These are phyloP conservation scores for Caenorhabditis drosophilae DNA, from an alignment of 2,888 invertebrate genomes.

Conservation along the genomic window DNA sequence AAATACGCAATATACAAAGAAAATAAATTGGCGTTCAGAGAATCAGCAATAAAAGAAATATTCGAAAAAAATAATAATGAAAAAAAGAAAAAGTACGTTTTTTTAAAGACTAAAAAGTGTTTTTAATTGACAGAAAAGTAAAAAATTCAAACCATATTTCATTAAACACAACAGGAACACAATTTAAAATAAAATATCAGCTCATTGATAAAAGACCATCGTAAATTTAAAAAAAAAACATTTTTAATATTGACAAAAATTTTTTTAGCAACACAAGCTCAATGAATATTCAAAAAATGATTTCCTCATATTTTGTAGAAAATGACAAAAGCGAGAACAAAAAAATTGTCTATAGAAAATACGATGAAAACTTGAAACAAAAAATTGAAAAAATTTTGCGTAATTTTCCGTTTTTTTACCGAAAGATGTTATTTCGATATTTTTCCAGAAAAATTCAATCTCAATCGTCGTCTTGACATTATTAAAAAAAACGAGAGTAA, in stretches of 20 bases:
- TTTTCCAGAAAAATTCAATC: not conserved
- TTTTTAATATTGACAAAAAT: not conserved
- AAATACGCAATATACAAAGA: not conserved
- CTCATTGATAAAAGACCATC: not conserved
- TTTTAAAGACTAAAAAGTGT: not conserved
- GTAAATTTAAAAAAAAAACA: not conserved
- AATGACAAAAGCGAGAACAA: not conserved
- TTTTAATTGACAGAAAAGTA: not conserved
- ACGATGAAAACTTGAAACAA: not conserved
- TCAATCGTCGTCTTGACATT: too few relatives aligned
- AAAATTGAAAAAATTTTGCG: not conserved
- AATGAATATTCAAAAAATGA: not conserved
- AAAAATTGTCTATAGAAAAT: not conserved
- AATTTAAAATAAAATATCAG: conserved; percentile 3
- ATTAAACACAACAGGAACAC: conserved; percentile 5
- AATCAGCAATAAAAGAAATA: not conserved
- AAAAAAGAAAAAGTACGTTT: not conserved
- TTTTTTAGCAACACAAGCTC: not conserved
- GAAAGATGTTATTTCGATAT: not conserved
- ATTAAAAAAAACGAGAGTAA: too few relatives aligned
- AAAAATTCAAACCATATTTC: not conserved
- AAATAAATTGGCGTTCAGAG: not conserved
- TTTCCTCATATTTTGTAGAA: not conserved
- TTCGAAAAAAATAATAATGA: not conserved
- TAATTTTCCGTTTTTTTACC: not conserved